These are phyloP conservation scores for Drosophila lini DNA, from an alignment of 1,140 invertebrate species.

Conservation along the genomic window DNA sequence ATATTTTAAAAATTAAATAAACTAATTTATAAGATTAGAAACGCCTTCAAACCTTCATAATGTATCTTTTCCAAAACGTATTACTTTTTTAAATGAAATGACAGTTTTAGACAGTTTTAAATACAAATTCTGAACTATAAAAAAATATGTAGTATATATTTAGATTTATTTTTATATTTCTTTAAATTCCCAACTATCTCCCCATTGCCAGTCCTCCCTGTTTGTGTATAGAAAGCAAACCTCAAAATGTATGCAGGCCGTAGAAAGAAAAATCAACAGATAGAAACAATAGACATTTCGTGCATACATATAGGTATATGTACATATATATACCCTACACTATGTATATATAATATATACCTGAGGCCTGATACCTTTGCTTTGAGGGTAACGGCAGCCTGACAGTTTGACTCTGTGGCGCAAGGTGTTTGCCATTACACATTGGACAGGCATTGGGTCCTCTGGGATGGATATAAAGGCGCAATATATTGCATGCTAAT, in stretches of 20 bases:
- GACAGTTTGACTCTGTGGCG: slow-evolving; percentile 24
- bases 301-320: not conserved
- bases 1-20: too few relatives aligned
- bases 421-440: slow-evolving; percentile 47
- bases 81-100: too few relatives aligned
- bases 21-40: too few relatives aligned
- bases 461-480: slow-evolving; percentile 2
- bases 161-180: too few relatives aligned
- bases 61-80: too few relatives aligned
- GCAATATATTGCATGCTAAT: slow-evolving; percentile 21
- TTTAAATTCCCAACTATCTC: too few relatives aligned
- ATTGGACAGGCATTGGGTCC: not conserved
- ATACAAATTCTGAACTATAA: too few relatives aligned
- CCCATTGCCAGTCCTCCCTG: not conserved
- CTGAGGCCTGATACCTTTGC: slow-evolving; percentile 13
- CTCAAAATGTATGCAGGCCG: slow-evolving; percentile 36
- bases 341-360: slow-evolving; percentile 25
- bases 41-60: too few relatives aligned
- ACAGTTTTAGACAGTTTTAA: too few relatives aligned
- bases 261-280: slow-evolving; percentile 50
- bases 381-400: slow-evolving; percentile 25
- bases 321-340: not conserved
- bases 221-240: slow-evolving; percentile 28
- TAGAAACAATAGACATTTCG: slow-evolving; percentile 34
- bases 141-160: too few relatives aligned